These are phyloP conservation scores for Pristiophorus japonicus DNA, from an alignment of 2,113 vertebrate genomes.

Conservation along the genomic window DNA sequence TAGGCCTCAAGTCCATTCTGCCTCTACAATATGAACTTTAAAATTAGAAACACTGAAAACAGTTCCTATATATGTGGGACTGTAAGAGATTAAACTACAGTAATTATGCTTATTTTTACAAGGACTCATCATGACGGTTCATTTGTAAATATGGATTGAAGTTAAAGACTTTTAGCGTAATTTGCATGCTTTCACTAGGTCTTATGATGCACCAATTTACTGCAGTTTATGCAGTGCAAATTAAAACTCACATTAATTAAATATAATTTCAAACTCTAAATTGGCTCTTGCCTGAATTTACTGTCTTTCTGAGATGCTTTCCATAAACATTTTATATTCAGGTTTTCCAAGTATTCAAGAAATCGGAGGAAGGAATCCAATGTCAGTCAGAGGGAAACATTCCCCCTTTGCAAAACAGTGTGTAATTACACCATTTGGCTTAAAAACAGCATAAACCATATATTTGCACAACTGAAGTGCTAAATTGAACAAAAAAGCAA, in stretches of 20 bases:
- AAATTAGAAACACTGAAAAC: too few relatives aligned
- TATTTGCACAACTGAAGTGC: neutral
- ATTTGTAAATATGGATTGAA: neutral
- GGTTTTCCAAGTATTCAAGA: neutral
- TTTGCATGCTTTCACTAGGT: neutral
- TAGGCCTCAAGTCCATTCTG: neutral
- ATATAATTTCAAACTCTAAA: neutral
- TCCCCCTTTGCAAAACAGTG: neutral
- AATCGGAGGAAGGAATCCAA: neutral
- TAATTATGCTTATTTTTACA: neutral
- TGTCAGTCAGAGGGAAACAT: neutral
- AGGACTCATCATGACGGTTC: neutral
- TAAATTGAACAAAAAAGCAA: neutral
- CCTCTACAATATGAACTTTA: neutral
- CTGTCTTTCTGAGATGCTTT: neutral
- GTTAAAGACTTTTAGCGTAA: neutral
- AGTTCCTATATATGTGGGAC: too few relatives aligned
- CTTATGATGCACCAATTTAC: neutral
- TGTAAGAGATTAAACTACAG: neutral
- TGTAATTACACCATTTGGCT: neutral
- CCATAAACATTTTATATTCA: neutral
- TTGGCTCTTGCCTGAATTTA: constrained; percentile 4
- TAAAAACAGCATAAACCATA: neutral
- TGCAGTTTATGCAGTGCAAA: neutral
- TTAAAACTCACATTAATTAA: neutral